phyloP scores from a whole-genome alignment of 2,113 vertebrate genomes.

The Hemibagrus wyckioides region DNA sequence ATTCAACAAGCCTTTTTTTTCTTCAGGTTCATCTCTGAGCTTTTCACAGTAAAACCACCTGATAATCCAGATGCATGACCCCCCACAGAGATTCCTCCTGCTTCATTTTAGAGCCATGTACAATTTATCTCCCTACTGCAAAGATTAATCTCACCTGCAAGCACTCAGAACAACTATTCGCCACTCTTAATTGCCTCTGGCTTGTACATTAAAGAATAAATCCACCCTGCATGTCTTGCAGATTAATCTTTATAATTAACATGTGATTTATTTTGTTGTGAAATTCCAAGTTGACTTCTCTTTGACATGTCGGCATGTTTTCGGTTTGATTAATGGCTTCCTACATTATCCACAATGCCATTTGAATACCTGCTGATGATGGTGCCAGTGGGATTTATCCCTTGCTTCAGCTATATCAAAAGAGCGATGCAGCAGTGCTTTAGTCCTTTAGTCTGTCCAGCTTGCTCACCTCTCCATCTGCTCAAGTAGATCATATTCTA shows the following conservation, averaged over 20 bases:
- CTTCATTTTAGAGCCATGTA: not conserved
- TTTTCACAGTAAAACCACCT: not conserved
- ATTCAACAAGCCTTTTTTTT: too few species aligned
- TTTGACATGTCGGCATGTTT: not conserved
- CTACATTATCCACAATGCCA: not conserved
- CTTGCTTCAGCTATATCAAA: not conserved
- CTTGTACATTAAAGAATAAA: not conserved
- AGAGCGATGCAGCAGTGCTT: not conserved
- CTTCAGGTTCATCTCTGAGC: not conserved
- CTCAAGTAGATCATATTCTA: not conserved
- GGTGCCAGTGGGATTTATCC: not conserved
- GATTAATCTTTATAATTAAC: not conserved
- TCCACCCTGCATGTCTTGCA: not conserved
- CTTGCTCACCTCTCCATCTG: not conserved
- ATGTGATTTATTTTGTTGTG: not conserved
- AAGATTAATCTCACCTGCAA: not conserved
- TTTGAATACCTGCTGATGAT: not conserved
- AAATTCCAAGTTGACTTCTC: not conserved
- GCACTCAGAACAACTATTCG: not conserved
- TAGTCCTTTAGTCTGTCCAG: not conserved
- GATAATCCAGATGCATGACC: not conserved
- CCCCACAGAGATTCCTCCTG: not conserved
- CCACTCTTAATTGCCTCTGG: not conserved
- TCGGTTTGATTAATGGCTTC: not conserved
- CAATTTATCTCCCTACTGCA: not conserved